Base-by-base conservation (phyloP, 2,888 invertebrate genomes). In the Salpingus planirostris region DNA sequence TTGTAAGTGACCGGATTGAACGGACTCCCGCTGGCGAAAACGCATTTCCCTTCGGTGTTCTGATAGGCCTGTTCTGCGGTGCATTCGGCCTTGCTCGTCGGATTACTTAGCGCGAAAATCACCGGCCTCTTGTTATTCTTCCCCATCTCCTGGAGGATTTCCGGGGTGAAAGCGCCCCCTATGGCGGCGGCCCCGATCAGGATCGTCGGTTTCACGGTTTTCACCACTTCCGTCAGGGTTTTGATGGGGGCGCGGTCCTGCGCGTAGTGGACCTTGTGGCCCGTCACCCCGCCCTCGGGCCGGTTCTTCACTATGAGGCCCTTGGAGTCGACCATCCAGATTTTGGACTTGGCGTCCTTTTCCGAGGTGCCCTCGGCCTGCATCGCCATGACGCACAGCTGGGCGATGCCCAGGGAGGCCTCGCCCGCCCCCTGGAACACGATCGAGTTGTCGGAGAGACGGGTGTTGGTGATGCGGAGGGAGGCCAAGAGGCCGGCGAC, bases 51-150 rank as follows among this genome's bases (percentile, higher is more conserved):
- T 42, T 89, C 77, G 1, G 96, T 93, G 55, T 81, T 66, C 22
- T 64, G 74, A 66, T 96, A 98, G 2, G 96, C 97, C 52, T 91
- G 77, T 63, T 93, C 90, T n/a, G 98, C 98, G n/a, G 98, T 97
- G 61, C 98, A 98, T 67, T 98, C 98, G 0, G 98, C 93, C 69
- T 95, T 95, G 64, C 80, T 79, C 31, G 98, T 99, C 31, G 98
- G 98, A 71, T 98, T 98, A 60, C 96, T 96, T 26, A 98, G 75
- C 7, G 98, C 97, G 66, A 98, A 98, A 50, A 98, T 89, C 40
- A 99, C 80, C 2, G 98, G 98, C 31, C 73, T 71, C 12, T 81
- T 75, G 66, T 92, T 91, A 58, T 78, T 73, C 29, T 70, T 69
- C 8, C 76, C 91, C 96, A 99, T 95, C 57, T 77, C 74, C 51